Evolutionary conservation across 2,113 vertebrate species (phyloP).

Genomic region (Epinephelus cyanopodus): DNA sequence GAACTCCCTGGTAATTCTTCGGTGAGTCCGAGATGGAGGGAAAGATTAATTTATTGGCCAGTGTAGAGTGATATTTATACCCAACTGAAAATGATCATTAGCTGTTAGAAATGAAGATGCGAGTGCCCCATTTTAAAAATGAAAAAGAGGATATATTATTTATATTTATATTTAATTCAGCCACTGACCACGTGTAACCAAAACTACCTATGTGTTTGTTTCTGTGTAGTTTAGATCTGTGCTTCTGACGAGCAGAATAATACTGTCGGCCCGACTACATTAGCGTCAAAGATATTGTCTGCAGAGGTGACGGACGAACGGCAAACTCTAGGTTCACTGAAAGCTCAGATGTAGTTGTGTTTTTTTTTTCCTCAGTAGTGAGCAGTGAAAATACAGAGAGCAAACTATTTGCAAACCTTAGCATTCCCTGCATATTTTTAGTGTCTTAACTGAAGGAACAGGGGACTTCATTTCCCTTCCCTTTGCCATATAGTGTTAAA

Average conservation of each 20-base stretch:
- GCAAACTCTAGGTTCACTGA: slow-evolving; percentile 85
- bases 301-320: slow-evolving; percentile 46
- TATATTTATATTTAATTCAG: slow-evolving; percentile 80
- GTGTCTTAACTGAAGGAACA: slow-evolving; percentile 95
- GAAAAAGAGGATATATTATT: slow-evolving; percentile 77
- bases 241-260: slow-evolving; percentile 40
- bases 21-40: slow-evolving; percentile 47
- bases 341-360: slow-evolving; percentile 69
- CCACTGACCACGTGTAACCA: slow-evolving; percentile 69
- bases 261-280: neutral
- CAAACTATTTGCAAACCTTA: slow-evolving; percentile 88
- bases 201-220: slow-evolving; percentile 78
- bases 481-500: slow-evolving; percentile 94
- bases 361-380: slow-evolving; percentile 78
- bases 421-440: slow-evolving; percentile 95
- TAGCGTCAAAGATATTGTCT: slow-evolving; percentile 13
- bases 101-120: slow-evolving; percentile 54
- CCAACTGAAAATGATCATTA: slow-evolving; percentile 47
- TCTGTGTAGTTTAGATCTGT: slow-evolving; percentile 57
- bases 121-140: slow-evolving; percentile 29
- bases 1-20: slow-evolving; percentile 53
- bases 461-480: slow-evolving; percentile 84
- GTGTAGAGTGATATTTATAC: slow-evolving; percentile 66
- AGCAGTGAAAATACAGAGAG: slow-evolving; percentile 88
- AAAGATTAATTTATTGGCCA: slow-evolving; percentile 81